Evolutionary conservation across 2,888 invertebrate genomes (phyloP), one percentile per base, ranked within the genome.

Genomic region (Catonia carolina): DNA sequence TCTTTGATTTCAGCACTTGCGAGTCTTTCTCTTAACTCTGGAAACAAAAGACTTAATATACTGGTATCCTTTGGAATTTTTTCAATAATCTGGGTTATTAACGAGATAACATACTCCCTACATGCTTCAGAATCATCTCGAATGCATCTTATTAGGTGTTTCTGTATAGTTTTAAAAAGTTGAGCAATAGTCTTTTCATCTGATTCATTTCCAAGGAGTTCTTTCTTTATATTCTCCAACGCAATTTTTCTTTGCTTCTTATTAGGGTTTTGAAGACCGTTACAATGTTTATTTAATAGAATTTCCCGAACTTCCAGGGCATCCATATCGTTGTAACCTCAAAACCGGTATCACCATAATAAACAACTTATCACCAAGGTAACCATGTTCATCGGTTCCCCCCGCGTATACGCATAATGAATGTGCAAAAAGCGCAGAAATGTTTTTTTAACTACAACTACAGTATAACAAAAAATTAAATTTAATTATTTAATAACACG

Each of bases 1-100:
- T 86, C 85, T 2, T 78, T 68, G 39, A 86, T 77, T 70, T 92
- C 91, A 36, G 83, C 79, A 55, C 82, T 81, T 0, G 89, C 90
- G 62, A 95, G 79, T 59, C 92, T 81, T 64, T 85, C 84, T 1
- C 83, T 80, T 59, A 94, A 69, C 1, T 86, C 80, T 1, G 90
- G 87, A 33, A 93, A 74, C 14, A 92, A 74, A 62, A 86, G 85
- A 0, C 85, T 81, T 51, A 91, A 74, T 69, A 86, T 85, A 61
- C 83, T 86, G 63, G 88, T 86, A 62, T 83, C 80, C 0, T 80
- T 71, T 0, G 83, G 82, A 22, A 87, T 69, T 27, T 73, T 72
- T 14, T 77, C 72, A 12, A 84, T 69, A 62, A 84, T 80, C 65
- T 74, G 77, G 1, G 73, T 75, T 22, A 83, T 72, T 58, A 84